Percentiles rank a stretch among this genome's conserved stretches.
phyloP scores from a whole-genome alignment of 2,797 vertebrate genomes.

The Microchirus variegatus region DNA sequence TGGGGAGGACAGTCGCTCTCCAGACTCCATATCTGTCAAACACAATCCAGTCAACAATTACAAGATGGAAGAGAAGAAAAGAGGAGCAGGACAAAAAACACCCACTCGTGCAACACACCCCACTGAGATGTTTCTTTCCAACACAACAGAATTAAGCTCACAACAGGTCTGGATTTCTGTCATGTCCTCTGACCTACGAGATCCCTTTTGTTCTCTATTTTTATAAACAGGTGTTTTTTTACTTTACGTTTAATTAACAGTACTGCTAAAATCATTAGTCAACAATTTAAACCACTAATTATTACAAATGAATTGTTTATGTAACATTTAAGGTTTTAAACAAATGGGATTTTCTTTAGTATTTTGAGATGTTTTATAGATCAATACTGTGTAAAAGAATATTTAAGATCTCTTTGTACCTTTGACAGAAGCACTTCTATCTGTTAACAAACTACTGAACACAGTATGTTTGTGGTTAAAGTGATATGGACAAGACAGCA shows the following conservation, averaged over 20 bases:
- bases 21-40: slow-evolving; percentile 93
- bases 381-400: no score
- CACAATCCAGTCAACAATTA: slow-evolving; percentile 66
- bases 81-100: not conserved
- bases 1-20: slow-evolving; percentile 83
- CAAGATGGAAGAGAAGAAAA: slow-evolving; percentile 28
- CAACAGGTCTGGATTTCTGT: not conserved
- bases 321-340: no score
- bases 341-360: no score
- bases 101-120: slow-evolving; percentile 1
- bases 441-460: no score
- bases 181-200: not conserved
- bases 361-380: no score
- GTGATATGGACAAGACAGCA: not conserved
- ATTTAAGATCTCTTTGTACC: no score
- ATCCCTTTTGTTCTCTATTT: no score
- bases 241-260: no score
- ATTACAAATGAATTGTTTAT: no score
- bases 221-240: not conserved
- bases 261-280: no score
- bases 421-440: no score
- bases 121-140: slow-evolving; percentile 4
- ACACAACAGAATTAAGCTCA: slow-evolving; percentile 3
- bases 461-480: not conserved
- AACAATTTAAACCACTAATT: no score